These are phyloP conservation scores for Drosophila putrida DNA, from an alignment of 2,888 invertebrate species.

Conservation along the genomic window DNA sequence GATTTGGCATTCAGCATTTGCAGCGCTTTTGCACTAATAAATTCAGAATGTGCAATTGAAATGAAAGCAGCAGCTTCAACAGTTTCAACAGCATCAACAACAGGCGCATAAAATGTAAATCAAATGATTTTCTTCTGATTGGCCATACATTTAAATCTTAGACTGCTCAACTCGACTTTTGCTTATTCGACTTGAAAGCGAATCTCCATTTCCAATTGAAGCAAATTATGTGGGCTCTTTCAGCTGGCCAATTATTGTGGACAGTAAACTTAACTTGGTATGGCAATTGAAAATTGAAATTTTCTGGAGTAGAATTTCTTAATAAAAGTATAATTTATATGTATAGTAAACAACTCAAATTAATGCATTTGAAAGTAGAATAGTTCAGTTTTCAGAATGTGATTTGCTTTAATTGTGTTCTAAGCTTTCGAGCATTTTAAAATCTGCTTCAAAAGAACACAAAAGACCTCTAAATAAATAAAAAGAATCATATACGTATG, in stretches of 20 bases:
- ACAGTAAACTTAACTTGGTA: constrained; percentile 2
- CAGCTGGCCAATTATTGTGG: constrained; percentile 33
- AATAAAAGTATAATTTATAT: background rate
- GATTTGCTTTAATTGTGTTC: background rate
- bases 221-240: constrained; percentile 15
- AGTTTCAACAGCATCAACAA: constrained; percentile 33
- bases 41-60: constrained; percentile 71
- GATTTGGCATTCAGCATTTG: constrained; percentile 62
- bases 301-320: background rate
- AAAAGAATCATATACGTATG: too few species aligned
- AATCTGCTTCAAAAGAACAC: too few species aligned
- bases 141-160: constrained; percentile 30
- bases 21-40: constrained; percentile 50
- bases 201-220: constrained; percentile 35
- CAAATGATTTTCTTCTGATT: constrained; percentile 54
- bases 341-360: background rate
- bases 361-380: background rate
- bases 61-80: constrained; percentile 50
- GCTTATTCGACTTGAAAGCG: constrained; percentile 12
- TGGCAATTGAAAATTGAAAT: background rate
- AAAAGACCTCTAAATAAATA: too few species aligned
- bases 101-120: constrained; percentile 68
- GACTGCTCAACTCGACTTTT: background rate
- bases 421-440: too few species aligned
- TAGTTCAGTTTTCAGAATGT: background rate